Percentiles rank a stretch among this genome's conserved stretches.
Conservation (phyloP, 1,140 invertebrate genomes). For the Eciton burchellii region DNA sequence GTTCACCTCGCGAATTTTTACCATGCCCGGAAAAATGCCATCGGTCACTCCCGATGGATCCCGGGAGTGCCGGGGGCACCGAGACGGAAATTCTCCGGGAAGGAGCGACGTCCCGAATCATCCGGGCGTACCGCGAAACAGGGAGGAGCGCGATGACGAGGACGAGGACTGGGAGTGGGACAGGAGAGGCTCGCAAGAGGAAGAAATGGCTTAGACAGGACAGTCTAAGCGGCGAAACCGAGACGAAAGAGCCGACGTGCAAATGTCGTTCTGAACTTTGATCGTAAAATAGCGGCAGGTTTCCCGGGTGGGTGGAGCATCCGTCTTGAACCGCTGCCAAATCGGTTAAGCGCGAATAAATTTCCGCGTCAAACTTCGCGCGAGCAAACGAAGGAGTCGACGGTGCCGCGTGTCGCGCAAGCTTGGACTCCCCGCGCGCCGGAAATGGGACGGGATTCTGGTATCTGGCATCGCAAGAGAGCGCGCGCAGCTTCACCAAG, state of each 20-base stretch:
- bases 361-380: slow-evolving; percentile 83
- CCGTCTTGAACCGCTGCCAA: slow-evolving; percentile 83
- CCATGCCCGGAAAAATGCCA: slow-evolving; percentile 12
- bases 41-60: slow-evolving; percentile 27
- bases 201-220: slow-evolving; percentile 67
- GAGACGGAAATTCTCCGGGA: slow-evolving; percentile 68
- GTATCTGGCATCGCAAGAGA: neutral
- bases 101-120: slow-evolving; percentile 58
- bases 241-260: slow-evolving; percentile 78
- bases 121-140: slow-evolving; percentile 47
- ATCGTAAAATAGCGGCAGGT: slow-evolving; percentile 81
- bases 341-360: slow-evolving; percentile 85
- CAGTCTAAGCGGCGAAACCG: slow-evolving; percentile 53
- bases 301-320: slow-evolving; percentile 73
- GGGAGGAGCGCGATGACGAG: neutral
- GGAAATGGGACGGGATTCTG: slow-evolving; percentile 39
- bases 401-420: slow-evolving; percentile 47
- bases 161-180: slow-evolving; percentile 23
- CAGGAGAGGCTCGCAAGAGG: slow-evolving; percentile 47
- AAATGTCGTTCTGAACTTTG: slow-evolving; percentile 83
- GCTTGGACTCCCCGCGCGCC: slow-evolving; percentile 21
- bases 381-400: slow-evolving; percentile 64
- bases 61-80: slow-evolving; percentile 43
- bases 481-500: neutral
- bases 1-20: slow-evolving; percentile 32